Evolutionary conservation across 2,113 vertebrate species (phyloP), one percentile per base, ranked within the genome.

Genomic region (Anseranas semipalmata): DNA sequence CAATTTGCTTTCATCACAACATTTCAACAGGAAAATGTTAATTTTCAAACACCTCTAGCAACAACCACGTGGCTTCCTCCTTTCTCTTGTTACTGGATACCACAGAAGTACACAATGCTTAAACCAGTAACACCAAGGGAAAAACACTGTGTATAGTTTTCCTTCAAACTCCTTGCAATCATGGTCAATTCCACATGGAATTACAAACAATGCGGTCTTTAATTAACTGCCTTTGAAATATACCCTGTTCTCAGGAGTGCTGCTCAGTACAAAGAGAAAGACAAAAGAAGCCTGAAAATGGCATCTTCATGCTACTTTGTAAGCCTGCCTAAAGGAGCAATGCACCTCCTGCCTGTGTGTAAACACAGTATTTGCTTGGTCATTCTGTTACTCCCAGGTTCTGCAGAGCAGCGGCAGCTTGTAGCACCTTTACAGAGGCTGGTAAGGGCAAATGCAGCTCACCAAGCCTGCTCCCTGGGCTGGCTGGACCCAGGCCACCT

Each of bases 131-230:
- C 41, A 63, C 27, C 60, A 81, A 86, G 88, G 9, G n/a, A 76
- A 88, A 95, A 92, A 87, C 48, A 18, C 32, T 79, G 12, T 18
- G 10, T 12, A 39, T 85, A 78, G 65, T 65, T 89, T 95, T 87
- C 72, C 60, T 74, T 93, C 43, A 79, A 95, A 72, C 52, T 76
- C 11, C 77, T 68, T 92, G 30, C 53, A 82, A 4, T 79, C 87
- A 53, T 7, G 37, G 35, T 72, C 30, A 89, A 60, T 92, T 85
- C 80, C 62, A 82, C 27, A 53, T 1, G 30, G 89, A 85, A 87
- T 56, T 72, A 52, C 30, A 89, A 95, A 94, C 52, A 95, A 90
- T 95, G 65, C 30, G 87, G 37, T 73, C 50, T 91, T 95, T 91
- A 89, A 95, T 89, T 94, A 94, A 85, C 76, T 46, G n/a, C 68